phyloP scores from a whole-genome alignment of 2,113 vertebrate species.

The Plestiodon gilberti region DNA sequence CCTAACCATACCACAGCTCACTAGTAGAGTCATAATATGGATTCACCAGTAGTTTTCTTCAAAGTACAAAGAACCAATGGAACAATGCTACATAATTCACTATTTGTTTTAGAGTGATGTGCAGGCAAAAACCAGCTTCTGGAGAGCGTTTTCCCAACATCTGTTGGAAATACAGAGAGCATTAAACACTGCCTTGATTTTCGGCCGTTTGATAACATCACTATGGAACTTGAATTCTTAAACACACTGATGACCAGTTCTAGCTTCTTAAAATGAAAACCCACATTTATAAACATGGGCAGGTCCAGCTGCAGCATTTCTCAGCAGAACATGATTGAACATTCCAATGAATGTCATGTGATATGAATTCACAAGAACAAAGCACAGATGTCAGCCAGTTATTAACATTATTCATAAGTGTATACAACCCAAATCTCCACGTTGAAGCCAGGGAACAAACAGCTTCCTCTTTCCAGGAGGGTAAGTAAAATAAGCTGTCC shows the following conservation, averaged over 20 bases:
- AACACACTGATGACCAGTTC: slow-evolving; percentile 58
- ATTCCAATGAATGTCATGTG: slow-evolving; percentile 64
- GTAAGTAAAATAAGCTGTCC: slow-evolving; percentile 64
- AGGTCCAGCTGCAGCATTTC: slow-evolving; percentile 68
- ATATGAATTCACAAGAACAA: slow-evolving; percentile 72
- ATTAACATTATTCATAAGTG: slow-evolving; percentile 63
- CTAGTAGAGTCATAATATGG: slow-evolving; percentile 78
- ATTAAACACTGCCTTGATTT: slow-evolving; percentile 61
- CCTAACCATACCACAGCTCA: slow-evolving; percentile 81
- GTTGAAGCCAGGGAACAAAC: slow-evolving; percentile 56
- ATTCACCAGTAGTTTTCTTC: slow-evolving; percentile 68
- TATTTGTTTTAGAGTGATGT: slow-evolving; percentile 56
- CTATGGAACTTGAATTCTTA: slow-evolving; percentile 61
- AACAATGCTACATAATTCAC: slow-evolving; percentile 69
- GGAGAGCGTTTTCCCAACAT: slow-evolving; percentile 50
- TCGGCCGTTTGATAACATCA: slow-evolving; percentile 65
- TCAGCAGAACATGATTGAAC: slow-evolving; percentile 71
- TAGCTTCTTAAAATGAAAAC: slow-evolving; percentile 59
- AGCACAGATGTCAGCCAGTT: slow-evolving; percentile 68
- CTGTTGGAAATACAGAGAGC: slow-evolving; percentile 41
- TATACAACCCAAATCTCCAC: slow-evolving; percentile 56
- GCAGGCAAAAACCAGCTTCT: slow-evolving; percentile 59
- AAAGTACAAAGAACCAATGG: slow-evolving; percentile 72
- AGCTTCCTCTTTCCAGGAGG: slow-evolving; percentile 64
- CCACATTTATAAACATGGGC: slow-evolving; percentile 71